A percentile compares a stretch with the other conserved stretches of the same genome.
Conservation (phyloP, 2,888 invertebrate species). For the Hecatera dysodea region DNA sequence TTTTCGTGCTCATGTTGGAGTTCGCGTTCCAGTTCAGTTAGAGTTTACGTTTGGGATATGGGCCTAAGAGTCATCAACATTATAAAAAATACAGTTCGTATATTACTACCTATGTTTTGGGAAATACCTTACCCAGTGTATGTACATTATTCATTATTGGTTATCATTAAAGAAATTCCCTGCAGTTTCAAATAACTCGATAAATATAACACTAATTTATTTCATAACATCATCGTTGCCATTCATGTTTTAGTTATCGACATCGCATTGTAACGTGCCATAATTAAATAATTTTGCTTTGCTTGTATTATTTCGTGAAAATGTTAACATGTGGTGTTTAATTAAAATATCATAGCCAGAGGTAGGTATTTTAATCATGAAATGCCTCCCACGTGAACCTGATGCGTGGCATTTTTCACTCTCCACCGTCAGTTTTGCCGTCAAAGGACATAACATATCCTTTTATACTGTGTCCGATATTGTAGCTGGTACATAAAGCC, state of each 20-base stretch:
- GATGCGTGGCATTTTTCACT: constrained; percentile 80
- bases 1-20: too few species aligned
- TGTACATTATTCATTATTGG: neutral
- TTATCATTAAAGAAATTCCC: neutral
- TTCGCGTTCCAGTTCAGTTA: too few species aligned
- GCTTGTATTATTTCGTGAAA: constrained; percentile 37
- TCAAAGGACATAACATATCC: constrained; percentile 76
- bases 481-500: constrained; percentile 53
- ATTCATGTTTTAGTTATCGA: constrained; percentile 21
- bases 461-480: constrained; percentile 61
- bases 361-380: constrained; percentile 83
- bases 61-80: neutral
- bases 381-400: constrained; percentile 75
- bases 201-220: neutral
- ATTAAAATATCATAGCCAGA: constrained; percentile 75
- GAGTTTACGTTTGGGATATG: too few species aligned
- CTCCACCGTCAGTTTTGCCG: constrained; percentile 65
- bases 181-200: neutral
- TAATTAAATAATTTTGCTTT: constrained; percentile 25
- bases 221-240: constrained; percentile 1
- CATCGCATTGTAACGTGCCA: constrained; percentile 6
- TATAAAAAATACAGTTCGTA: neutral
- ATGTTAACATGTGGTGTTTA: constrained; percentile 62
- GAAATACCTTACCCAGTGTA: neutral
- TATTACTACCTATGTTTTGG: neutral